These are phyloP conservation scores for Bugula neritina DNA, from an alignment of 2,888 invertebrate genomes.

Conservation along the genomic window DNA sequence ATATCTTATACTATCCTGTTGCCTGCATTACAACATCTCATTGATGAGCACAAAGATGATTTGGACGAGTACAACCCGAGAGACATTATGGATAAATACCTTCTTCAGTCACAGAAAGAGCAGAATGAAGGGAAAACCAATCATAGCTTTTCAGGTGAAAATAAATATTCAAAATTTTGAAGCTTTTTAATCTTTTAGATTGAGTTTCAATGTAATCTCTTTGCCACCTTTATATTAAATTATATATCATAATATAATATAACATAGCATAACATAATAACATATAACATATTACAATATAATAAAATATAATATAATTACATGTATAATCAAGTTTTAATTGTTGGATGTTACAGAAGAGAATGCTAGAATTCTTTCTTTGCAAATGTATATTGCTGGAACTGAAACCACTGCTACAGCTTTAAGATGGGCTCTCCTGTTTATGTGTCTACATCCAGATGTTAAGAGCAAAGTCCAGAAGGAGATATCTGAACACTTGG, in stretches of 20 bases:
- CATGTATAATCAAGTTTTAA: too few species aligned
- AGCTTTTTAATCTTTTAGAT: too few species aligned
- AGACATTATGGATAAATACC: slow-evolving; percentile 4
- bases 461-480: slow-evolving; percentile 9
- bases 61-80: neutral
- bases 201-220: too few species aligned
- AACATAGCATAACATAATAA: too few species aligned
- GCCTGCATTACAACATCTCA: neutral
- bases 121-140: too few species aligned
- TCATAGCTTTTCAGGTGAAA: neutral
- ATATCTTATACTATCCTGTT: neutral
- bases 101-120: slow-evolving; percentile 5
- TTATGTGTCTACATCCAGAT: neutral
- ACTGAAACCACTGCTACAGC: slow-evolving; percentile 10
- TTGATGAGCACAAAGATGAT: slow-evolving; percentile 13
- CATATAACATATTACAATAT: too few species aligned
- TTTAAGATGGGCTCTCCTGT: slow-evolving; percentile 1
- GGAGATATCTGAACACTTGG: neutral
- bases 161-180: too few species aligned
- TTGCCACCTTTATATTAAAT: too few species aligned
- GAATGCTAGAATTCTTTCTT: neutral
- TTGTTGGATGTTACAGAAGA: too few species aligned
- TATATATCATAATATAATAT: too few species aligned
- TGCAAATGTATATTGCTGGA: slow-evolving; percentile 9
- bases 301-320: too few species aligned